These are phyloP conservation scores for Alethe diademata DNA, from an alignment of 2,113 vertebrate species.

Conservation along the genomic window DNA sequence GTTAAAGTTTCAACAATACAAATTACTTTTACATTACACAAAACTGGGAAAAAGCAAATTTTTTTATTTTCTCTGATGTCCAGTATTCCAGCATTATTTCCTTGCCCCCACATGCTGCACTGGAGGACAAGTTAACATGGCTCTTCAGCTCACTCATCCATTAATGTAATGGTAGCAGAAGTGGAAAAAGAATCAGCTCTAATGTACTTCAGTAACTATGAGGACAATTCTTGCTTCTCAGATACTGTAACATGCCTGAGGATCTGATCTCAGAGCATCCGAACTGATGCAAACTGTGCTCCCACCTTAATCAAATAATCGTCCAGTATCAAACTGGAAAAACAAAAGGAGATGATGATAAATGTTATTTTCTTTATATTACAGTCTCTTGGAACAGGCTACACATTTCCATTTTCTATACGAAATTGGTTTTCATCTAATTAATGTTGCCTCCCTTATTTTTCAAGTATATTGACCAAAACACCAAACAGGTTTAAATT, in stretches of 20 bases:
- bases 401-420: background rate
- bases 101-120: background rate
- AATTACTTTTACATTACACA: background rate
- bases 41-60: background rate
- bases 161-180: background rate
- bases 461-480: background rate
- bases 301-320: background rate
- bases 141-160: background rate
- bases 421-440: background rate
- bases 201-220: background rate
- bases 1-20: background rate
- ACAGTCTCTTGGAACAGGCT: background rate
- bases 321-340: conserved; percentile 1
- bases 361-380: background rate
- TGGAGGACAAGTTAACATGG: background rate
- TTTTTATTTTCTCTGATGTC: background rate
- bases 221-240: background rate
- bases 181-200: background rate
- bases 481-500: background rate
- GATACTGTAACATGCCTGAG: background rate
- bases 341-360: background rate
- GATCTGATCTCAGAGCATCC: background rate
- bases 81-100: background rate
- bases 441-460: background rate
- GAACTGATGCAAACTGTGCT: background rate